phyloP scores from a whole-genome alignment of 2,113 vertebrate genomes.

The Anas platyrhynchos region DNA sequence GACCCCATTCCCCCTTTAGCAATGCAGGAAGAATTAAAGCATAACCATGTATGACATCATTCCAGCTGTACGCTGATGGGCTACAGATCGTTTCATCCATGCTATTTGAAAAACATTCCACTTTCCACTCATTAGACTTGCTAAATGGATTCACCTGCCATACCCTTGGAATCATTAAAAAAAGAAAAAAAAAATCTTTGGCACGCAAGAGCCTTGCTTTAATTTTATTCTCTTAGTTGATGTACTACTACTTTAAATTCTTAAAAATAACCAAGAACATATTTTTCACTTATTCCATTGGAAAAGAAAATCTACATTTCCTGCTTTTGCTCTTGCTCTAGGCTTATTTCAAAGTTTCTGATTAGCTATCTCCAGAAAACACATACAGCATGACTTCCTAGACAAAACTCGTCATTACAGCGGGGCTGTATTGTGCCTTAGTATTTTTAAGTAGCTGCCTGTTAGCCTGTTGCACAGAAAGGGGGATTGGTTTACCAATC shows the following conservation, averaged over 20 bases:
- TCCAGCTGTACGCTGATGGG: slow-evolving; percentile 67
- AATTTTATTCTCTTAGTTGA: not conserved
- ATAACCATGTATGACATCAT: slow-evolving; percentile 78
- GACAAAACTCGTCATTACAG: not conserved
- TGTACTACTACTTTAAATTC: not conserved
- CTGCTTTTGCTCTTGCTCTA: not conserved
- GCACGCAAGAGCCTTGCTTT: not conserved
- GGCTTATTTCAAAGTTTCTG: slow-evolving; percentile 9
- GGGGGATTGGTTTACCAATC: not conserved
- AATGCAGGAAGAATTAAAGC: slow-evolving; percentile 77
- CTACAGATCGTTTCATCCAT: slow-evolving; percentile 64
- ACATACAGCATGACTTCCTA: not conserved
- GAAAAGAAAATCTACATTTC: not conserved
- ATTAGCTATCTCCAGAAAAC: not conserved
- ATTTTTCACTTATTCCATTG: not conserved
- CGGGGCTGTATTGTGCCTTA: not conserved
- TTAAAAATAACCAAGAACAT: not conserved
- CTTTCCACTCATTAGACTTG: slow-evolving; percentile 74
- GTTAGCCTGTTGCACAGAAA: not conserved
- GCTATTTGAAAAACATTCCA: slow-evolving; percentile 73
- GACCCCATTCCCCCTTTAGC: slow-evolving; percentile 46
- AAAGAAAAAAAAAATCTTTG: not conserved
- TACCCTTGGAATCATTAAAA: slow-evolving; percentile 50
- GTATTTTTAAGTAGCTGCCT: slow-evolving; percentile 11
- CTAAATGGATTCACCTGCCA: slow-evolving; percentile 68